Percentiles rank a stretch among this genome's conserved stretches.
These are phyloP conservation scores for Pristiophorus japonicus DNA, from an alignment of 2,113 vertebrate species.

Conservation along the genomic window DNA sequence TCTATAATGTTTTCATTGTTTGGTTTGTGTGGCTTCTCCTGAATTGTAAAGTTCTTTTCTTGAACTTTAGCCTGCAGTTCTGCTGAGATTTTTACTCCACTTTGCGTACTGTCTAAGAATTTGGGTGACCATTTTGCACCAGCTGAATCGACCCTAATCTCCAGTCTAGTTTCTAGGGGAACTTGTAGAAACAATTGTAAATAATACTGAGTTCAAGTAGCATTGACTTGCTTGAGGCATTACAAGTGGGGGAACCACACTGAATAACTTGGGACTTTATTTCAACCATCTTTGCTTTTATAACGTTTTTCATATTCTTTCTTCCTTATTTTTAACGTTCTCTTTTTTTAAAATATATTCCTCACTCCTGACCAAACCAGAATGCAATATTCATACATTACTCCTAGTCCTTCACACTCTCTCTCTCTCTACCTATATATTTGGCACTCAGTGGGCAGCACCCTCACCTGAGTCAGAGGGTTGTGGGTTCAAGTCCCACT, in stretches of 20 bases:
- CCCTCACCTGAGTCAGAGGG: too few relatives aligned
- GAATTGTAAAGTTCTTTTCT: too few relatives aligned
- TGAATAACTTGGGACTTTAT: not conserved
- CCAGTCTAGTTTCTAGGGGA: not conserved
- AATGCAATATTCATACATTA: not conserved
- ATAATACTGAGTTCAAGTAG: not conserved
- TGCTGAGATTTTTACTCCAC: not conserved
- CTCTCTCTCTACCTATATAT: not conserved
- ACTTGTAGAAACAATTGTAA: not conserved
- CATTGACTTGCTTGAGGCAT: not conserved
- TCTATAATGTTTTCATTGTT: too few relatives aligned
- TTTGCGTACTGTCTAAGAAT: not conserved
- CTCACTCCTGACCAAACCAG: not conserved
- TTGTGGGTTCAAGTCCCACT: too few relatives aligned
- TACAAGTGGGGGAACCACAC: not conserved
- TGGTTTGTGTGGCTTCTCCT: too few relatives aligned
- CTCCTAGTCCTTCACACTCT: too few relatives aligned
- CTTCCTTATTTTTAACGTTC: not conserved
- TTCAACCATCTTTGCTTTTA: not conserved
- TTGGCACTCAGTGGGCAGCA: too few relatives aligned
- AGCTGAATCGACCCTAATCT: not conserved
- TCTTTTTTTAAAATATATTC: not conserved
- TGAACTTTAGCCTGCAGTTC: not conserved
- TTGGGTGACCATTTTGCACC: not conserved
- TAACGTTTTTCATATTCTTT: not conserved